Percentiles rank a stretch among this genome's conserved stretches.
phyloP scores from a whole-genome alignment of 2,797 vertebrate species.

The Chromis chromis region DNA sequence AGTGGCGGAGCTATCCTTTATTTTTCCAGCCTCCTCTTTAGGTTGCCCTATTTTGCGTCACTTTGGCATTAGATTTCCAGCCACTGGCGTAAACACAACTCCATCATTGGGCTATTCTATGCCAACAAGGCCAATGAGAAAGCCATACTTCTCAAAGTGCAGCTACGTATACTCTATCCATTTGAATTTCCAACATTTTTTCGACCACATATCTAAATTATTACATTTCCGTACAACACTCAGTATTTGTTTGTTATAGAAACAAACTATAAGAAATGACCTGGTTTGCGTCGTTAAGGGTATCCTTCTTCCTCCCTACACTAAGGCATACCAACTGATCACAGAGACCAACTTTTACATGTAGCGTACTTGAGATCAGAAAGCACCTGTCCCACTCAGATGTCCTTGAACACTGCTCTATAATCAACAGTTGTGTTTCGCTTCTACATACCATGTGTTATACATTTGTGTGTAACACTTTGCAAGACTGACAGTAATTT shows the following conservation, averaged over 20 bases:
- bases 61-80: constrained; percentile 82
- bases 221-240: background rate
- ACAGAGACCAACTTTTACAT: too few species aligned
- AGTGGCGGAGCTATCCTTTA: constrained; percentile 70
- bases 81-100: constrained; percentile 75
- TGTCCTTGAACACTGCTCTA: background rate
- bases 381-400: background rate
- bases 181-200: constrained; percentile 21
- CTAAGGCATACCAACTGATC: constrained; percentile 3
- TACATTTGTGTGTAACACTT: background rate
- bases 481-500: constrained; percentile 8
- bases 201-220: background rate
- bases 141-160: constrained; percentile 52
- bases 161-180: constrained; percentile 23
- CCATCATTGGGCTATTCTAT: constrained; percentile 59
- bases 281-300: background rate
- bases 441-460: background rate
- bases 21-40: constrained; percentile 85
- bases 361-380: background rate
- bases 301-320: background rate
- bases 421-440: background rate
- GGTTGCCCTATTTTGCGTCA: constrained; percentile 81
- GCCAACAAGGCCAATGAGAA: constrained; percentile 70
- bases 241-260: constrained; percentile 20
- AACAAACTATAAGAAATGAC: background rate